These are phyloP conservation scores for Dioctria linearis DNA, from an alignment of 2,888 invertebrate genomes.

Conservation along the genomic window DNA sequence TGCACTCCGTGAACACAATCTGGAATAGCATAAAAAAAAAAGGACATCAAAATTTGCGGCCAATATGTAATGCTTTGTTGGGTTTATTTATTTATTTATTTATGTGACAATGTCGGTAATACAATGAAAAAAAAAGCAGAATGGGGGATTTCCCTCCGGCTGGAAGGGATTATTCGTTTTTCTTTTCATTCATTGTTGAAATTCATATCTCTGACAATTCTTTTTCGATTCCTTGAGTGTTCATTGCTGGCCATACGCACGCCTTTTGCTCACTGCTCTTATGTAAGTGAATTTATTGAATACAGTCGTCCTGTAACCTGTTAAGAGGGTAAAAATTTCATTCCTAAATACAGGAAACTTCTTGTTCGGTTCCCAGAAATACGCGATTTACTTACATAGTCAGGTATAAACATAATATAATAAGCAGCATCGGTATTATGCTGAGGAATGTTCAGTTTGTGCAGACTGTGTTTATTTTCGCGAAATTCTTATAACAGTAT, in stretches of 20 bases:
- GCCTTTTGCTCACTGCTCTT: not conserved
- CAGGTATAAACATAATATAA: too few relatives aligned
- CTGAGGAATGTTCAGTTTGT: too few relatives aligned
- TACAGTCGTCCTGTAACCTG: too few relatives aligned
- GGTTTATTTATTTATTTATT: constrained; percentile 44
- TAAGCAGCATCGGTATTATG: too few relatives aligned
- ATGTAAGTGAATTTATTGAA: not conserved
- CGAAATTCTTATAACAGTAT: too few relatives aligned
- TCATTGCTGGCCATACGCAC: not conserved
- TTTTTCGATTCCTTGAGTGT: not conserved
- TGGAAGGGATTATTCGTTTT: constrained; percentile 3
- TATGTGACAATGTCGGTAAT: constrained; percentile 36
- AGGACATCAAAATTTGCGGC: constrained; percentile 54
- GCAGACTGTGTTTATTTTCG: too few relatives aligned
- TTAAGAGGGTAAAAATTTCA: too few relatives aligned
- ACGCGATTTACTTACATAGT: too few relatives aligned
- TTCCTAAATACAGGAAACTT: too few relatives aligned
- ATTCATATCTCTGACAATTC: not conserved
- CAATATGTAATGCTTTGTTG: constrained; percentile 46
- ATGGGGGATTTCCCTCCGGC: constrained; percentile 36
- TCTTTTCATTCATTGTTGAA: constrained; percentile 3
- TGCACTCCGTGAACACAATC: constrained; percentile 74
- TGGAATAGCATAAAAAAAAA: constrained; percentile 61
- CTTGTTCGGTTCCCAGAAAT: too few relatives aligned
- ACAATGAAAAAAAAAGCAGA: constrained; percentile 21